Base-by-base conservation (phyloP, 1,140 invertebrate species). In the Caenorhabditis tropicalis region DNA sequence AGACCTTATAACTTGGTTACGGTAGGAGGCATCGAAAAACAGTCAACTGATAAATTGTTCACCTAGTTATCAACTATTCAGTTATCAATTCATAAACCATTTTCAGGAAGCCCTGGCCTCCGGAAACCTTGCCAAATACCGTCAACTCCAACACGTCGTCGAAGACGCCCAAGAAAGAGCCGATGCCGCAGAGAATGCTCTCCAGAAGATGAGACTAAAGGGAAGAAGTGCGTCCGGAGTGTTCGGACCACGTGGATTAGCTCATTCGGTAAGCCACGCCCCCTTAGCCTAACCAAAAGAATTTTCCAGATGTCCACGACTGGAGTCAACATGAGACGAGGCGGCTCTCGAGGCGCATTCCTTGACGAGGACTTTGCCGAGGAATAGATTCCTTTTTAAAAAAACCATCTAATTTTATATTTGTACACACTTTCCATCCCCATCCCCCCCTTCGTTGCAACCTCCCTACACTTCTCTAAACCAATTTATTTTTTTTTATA, bases 51-150 rank as follows among this genome's bases (percentile, higher is more conserved):
- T n/a, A n/a, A n/a, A n/a, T n/a, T n/a, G n/a, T n/a, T n/a, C n/a
- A n/a, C n/a, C n/a, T n/a, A n/a, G n/a, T n/a, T n/a, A n/a, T n/a
- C n/a, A n/a, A n/a, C n/a, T n/a, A 10, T 0, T 6, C 5, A 70
- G 19, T 43, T 27, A 82, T 39, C 16, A 48, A 43, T n/a, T 53
- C 74, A 51, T 33, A 58, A 15, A 16, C 21, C 12, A 24, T 51
- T 81, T 85, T 24, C 58, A 94, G 94, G 97, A 98, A 94, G 96
- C 98, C 93, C 96, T 99, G 90, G 97, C 97, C 89, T 96, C 96
- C 90, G 94, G 97, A 88, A 99, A 99, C 93, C 94, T 98, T 92
- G 96, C 96, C 92, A 99, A 99, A 94, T 99, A 97, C 95, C 95
- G 97, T 92, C 99, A 99, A 93, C 96, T 97, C 85, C 97, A 99